Evolutionary conservation across 2,797 vertebrate species (phyloP).

Genomic region (Melanotaenia trifasciata): DNA sequence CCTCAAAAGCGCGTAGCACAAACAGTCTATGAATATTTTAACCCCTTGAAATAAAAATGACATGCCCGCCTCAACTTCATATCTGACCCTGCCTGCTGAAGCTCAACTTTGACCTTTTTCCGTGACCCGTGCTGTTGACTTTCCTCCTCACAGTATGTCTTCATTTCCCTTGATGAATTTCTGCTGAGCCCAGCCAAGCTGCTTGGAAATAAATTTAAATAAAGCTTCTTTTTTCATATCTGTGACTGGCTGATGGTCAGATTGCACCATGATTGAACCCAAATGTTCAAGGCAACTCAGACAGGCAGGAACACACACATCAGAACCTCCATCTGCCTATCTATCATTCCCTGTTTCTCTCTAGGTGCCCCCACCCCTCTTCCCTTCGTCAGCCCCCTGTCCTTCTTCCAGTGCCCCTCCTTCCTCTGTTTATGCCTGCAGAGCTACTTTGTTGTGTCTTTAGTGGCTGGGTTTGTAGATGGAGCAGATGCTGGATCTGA

Average conservation of each 20-base stretch:
- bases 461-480: slow-evolving; percentile 80
- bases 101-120: slow-evolving; percentile 64
- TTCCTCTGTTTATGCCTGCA: slow-evolving; percentile 76
- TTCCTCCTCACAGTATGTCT: slow-evolving; percentile 54
- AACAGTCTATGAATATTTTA: slow-evolving; percentile 55
- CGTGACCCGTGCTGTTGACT: slow-evolving; percentile 40
- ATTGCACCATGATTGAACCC: slow-evolving; percentile 41
- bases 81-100: slow-evolving; percentile 52
- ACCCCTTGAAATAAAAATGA: slow-evolving; percentile 70
- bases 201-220: slow-evolving; percentile 31
- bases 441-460: slow-evolving; percentile 81
- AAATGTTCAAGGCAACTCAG: slow-evolving; percentile 59
- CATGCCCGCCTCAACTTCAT: slow-evolving; percentile 54
- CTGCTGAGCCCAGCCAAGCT: slow-evolving; percentile 27
- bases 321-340: slow-evolving; percentile 31
- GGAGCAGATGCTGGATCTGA: slow-evolving; percentile 79
- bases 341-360: slow-evolving; percentile 46
- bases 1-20: slow-evolving; percentile 40
- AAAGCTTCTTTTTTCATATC: slow-evolving; percentile 10
- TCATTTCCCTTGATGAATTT: slow-evolving; percentile 62
- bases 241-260: slow-evolving; percentile 59
- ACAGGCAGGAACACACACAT: slow-evolving; percentile 56
- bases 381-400: background rate
- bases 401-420: slow-evolving; percentile 67
- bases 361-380: background rate